Conservation (phyloP, 1,140 invertebrate genomes). For the Calycopis cecrops region DNA sequence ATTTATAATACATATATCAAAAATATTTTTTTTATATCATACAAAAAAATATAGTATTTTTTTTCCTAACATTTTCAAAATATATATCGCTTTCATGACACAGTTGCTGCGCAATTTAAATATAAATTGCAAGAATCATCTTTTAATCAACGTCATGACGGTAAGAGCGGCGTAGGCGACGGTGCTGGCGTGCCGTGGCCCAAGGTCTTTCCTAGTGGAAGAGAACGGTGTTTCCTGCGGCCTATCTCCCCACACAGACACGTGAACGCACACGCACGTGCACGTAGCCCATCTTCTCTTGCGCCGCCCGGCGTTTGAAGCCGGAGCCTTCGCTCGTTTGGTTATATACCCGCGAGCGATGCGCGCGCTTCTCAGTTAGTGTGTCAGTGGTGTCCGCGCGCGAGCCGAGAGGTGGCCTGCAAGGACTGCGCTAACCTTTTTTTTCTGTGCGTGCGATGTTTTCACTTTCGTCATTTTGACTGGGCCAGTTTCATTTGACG, state of each 20-base stretch:
- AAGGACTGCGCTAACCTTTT: slow-evolving; percentile 71
- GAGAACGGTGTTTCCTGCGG: slow-evolving; percentile 76
- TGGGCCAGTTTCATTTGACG: slow-evolving; percentile 71
- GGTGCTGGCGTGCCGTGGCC: slow-evolving; percentile 69
- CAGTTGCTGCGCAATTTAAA: slow-evolving; percentile 28
- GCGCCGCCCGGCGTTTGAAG: slow-evolving; percentile 62
- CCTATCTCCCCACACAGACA: slow-evolving; percentile 67
- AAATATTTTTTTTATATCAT: too few relatives aligned
- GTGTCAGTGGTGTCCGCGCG: slow-evolving; percentile 67
- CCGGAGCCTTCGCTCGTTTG: slow-evolving; percentile 52
- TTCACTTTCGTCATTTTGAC: slow-evolving; percentile 75
- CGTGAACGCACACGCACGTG: slow-evolving; percentile 58
- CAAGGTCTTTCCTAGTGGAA: slow-evolving; percentile 77
- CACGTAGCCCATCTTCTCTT: slow-evolving; percentile 65
- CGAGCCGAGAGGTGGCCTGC: slow-evolving; percentile 61
- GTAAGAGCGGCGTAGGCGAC: slow-evolving; percentile 68
- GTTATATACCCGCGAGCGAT: slow-evolving; percentile 70
- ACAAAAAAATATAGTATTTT: too few relatives aligned
- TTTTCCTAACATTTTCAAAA: too few relatives aligned
- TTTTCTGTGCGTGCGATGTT: slow-evolving; percentile 74
- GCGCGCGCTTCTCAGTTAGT: slow-evolving; percentile 67
- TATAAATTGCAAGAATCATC: slow-evolving; percentile 50
- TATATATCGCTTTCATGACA: not conserved
- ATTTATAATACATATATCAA: too few relatives aligned
- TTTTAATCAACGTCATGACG: slow-evolving; percentile 54